These are phyloP conservation scores for Drosophila punjabiensis DNA, from an alignment of 1,140 invertebrate species.

Conservation along the genomic window DNA sequence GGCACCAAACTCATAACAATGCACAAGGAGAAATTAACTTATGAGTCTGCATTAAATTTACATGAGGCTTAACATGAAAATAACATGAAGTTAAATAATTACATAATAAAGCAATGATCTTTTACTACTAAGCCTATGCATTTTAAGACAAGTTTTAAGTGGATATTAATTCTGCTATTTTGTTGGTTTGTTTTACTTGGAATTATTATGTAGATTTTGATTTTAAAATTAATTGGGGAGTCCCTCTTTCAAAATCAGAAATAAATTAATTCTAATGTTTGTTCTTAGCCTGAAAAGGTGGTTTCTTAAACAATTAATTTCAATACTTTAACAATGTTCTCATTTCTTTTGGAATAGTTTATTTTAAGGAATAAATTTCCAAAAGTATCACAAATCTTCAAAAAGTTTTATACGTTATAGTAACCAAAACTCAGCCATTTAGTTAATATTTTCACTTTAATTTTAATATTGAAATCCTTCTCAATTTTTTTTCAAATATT, in stretches of 20 bases:
- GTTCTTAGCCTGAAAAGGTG: not conserved
- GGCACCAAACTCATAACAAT: slow-evolving; percentile 68
- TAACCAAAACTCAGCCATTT: no score
- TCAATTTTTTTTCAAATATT: no score
- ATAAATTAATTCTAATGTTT: not conserved
- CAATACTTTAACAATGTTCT: no score
- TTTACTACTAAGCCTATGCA: not conserved
- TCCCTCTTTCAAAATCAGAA: not conserved
- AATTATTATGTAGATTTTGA: not conserved
- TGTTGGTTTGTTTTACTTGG: not conserved
- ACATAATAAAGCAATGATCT: slow-evolving; percentile 2
- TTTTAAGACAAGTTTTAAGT: not conserved
- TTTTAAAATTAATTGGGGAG: not conserved
- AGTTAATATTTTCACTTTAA: no score
- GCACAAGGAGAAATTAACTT: slow-evolving; percentile 21
- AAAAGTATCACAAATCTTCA: no score
- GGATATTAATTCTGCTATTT: not conserved
- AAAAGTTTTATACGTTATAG: no score
- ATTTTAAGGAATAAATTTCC: no score
- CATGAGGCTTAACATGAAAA: not conserved
- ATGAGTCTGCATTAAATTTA: not conserved
- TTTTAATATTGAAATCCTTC: no score
- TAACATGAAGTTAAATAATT: not conserved
- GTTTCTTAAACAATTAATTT: no score
- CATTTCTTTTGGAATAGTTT: not conserved